A percentile compares a stretch with the other conserved stretches of the same genome.
These are phyloP conservation scores for Eulemur rufifrons DNA, from an alignment of 2,113 vertebrate genomes.

Conservation along the genomic window DNA sequence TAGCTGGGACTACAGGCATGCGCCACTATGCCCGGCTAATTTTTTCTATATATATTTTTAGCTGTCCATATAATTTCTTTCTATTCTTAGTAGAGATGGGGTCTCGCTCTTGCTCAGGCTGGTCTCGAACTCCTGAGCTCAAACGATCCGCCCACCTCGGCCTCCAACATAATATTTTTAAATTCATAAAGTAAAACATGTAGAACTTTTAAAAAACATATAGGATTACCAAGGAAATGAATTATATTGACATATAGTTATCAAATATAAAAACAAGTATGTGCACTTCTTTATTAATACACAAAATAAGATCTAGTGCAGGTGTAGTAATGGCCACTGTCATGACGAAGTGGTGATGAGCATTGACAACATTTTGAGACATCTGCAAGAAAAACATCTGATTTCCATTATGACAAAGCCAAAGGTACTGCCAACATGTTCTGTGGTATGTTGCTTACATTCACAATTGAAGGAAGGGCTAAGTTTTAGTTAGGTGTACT, in stretches of 20 bases:
- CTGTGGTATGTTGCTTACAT: neutral
- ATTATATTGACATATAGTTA: neutral
- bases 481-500: neutral
- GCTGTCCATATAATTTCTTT: too few species aligned
- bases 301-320: neutral
- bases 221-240: constrained; percentile 20
- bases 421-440: neutral
- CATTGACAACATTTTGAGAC: neutral
- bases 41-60: too few species aligned
- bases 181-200: neutral
- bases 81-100: too few species aligned
- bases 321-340: neutral
- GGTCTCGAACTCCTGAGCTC: too few species aligned
- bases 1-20: too few species aligned
- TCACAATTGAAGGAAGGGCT: neutral
- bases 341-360: neutral
- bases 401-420: neutral
- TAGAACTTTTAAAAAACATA: neutral
- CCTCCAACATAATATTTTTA: neutral
- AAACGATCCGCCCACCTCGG: too few species aligned
- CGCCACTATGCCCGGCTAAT: too few species aligned
- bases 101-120: too few species aligned
- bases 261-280: neutral
- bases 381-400: neutral
- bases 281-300: neutral